Evolutionary conservation across 2,888 invertebrate species (phyloP), one percentile per base, ranked within the genome.

Genomic region (Antheraea yamamai): DNA sequence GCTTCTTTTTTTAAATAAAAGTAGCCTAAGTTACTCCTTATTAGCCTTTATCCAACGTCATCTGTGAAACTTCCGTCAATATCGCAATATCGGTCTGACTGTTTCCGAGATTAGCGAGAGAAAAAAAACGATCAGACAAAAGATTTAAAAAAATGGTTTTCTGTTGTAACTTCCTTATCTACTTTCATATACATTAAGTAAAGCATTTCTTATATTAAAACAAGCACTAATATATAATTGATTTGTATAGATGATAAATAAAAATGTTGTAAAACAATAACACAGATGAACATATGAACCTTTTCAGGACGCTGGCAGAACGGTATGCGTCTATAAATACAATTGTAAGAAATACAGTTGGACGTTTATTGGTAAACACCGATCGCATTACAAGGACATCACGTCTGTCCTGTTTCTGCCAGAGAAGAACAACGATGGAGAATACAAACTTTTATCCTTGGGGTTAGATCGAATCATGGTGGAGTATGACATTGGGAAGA

Each of bases 381-480:
- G 96, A 72, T 93, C 96, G 0, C 97, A 97, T 85, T 95, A 95
- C 81, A 95, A 95, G 77, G 90, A 94, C 0, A 95, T 97, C 64
- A 92, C 89, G 0, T 92, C 95, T 51, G 85, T 97, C 2, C 87
- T 95, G 78, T 97, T 97, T 83, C 86, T 95, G 7, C 89, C 94
- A 0, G 80, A 87, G n/a, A 89, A 88, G 78, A 89, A 88, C 4
- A 79, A 76, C 0, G 81, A 84, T 35, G 90, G 86, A 0, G 88
- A 89, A 4, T 94, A 92, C 71, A 94, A 95, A 76, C 88, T 97
- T 0, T 86, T 96, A 70, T 96, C 96, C 0, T 84, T 97, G 52
- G 96, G 96, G 0, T 88, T 91, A 68, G 97, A 97, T 84, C 90
- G 95, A 64, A 88, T 94, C 58, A 88, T 96, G 85, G 94, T 96